Conservation (phyloP, 2,888 invertebrate genomes). For the Matsumyia berberina region DNA sequence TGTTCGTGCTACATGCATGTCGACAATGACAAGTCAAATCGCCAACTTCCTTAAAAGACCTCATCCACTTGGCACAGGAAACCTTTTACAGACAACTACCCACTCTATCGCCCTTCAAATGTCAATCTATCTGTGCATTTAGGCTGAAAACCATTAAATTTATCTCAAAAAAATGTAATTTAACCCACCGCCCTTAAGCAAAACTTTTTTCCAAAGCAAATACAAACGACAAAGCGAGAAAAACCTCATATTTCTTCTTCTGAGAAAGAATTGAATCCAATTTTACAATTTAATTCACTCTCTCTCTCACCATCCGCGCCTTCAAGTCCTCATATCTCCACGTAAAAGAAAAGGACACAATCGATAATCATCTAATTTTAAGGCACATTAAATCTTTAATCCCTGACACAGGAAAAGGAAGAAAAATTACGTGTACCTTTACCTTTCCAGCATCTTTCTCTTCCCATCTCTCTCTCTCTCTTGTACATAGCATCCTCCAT, state of each 20-base stretch:
- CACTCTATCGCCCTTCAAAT: too few species aligned
- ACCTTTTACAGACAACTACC: too few species aligned
- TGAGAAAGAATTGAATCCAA: constrained; percentile 12
- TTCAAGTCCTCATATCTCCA: background rate
- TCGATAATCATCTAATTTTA: constrained; percentile 67
- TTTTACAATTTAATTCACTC: constrained; percentile 39
- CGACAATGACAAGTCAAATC: too few species aligned
- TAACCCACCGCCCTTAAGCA: too few species aligned
- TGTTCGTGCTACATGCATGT: too few species aligned
- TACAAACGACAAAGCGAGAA: background rate
- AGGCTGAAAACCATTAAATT: too few species aligned
- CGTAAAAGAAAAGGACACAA: constrained; percentile 35
- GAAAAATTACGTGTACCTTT: constrained; percentile 18
- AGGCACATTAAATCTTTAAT: constrained; percentile 74
- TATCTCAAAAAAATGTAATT: too few species aligned
- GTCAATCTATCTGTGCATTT: too few species aligned
- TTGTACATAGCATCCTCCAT: constrained; percentile 13
- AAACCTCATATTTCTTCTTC: background rate
- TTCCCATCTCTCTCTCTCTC: background rate
- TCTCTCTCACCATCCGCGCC: background rate
- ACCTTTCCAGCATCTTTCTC: background rate
- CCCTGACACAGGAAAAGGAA: constrained; percentile 42
- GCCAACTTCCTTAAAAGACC: too few species aligned
- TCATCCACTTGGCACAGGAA: too few species aligned
- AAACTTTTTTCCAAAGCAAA: background rate